Percentiles rank a stretch among this genome's conserved stretches.
Evolutionary conservation across 1,140 invertebrate genomes (phyloP).

Genomic region (Caenorhabditis brenneri): DNA sequence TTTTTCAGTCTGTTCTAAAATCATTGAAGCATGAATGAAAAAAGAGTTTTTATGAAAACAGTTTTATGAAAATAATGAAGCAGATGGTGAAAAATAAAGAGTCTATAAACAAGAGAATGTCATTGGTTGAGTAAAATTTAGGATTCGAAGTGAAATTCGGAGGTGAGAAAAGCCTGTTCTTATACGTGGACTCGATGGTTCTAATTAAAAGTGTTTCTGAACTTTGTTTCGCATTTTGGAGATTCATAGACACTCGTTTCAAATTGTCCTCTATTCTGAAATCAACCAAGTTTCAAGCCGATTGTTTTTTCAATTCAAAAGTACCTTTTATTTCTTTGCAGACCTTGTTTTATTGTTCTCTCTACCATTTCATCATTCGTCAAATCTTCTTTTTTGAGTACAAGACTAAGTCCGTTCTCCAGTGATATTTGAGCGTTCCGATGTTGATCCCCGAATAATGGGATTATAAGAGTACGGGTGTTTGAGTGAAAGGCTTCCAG

Average conservation of each 20-base stretch:
- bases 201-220: conserved; percentile 9
- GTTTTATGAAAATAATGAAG: background rate
- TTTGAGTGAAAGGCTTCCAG: conserved; percentile 24
- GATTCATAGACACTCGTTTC: background rate
- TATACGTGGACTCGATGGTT: background rate
- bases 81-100: background rate
- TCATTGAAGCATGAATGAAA: conserved; percentile 11
- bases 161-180: background rate
- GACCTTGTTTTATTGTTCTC: background rate
- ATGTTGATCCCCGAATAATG: conserved; percentile 25
- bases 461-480: conserved; percentile 17
- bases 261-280: background rate
- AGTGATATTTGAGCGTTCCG: conserved; percentile 12
- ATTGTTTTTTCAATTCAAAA: background rate
- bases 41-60: conserved; percentile 6
- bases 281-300: background rate
- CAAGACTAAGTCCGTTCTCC: conserved; percentile 20
- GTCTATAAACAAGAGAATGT: background rate
- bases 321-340: background rate
- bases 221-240: conserved; percentile 1
- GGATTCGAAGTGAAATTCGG: background rate
- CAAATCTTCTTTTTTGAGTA: background rate
- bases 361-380: background rate
- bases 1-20: background rate
- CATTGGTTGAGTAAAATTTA: background rate